Evolutionary conservation across 2,113 vertebrate species (phyloP).

Genomic region (Nicator chloris): DNA sequence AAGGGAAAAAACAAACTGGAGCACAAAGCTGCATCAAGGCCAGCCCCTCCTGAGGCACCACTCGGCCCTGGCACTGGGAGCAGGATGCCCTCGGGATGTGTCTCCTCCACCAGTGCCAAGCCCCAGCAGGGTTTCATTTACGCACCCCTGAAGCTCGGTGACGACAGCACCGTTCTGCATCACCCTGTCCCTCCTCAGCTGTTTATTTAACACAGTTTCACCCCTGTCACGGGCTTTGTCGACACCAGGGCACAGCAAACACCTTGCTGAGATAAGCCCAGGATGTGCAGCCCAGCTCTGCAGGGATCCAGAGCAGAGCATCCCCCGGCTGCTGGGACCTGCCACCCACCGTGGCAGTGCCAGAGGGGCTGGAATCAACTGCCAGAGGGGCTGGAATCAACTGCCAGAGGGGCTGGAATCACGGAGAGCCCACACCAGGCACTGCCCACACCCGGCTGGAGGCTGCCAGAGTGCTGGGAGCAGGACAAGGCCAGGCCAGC

Average conservation of each 20-base stretch:
- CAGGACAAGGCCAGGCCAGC: neutral
- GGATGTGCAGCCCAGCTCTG: neutral
- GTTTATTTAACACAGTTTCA: neutral
- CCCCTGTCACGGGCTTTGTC: neutral
- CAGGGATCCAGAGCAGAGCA: neutral
- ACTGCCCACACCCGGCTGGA: accelerated
- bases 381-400: no score
- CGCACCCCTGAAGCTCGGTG: neutral
- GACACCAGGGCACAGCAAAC: neutral
- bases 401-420: neutral
- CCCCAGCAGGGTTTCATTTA: neutral
- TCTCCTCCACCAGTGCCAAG: neutral
- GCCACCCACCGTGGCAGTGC: accelerated
- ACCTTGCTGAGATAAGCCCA: neutral
- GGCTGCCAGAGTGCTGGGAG: neutral
- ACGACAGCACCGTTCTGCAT: neutral
- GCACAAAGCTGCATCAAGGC: neutral
- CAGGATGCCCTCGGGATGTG: accelerated
- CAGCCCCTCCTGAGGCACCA: neutral
- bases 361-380: neutral
- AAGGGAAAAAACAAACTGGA: no score
- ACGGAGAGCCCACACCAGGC: no score
- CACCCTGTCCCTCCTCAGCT: neutral
- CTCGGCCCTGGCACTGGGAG: neutral
- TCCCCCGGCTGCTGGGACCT: neutral